Conservation (phyloP, 2,888 invertebrate genomes). For the Megalurothrips usitatus region DNA sequence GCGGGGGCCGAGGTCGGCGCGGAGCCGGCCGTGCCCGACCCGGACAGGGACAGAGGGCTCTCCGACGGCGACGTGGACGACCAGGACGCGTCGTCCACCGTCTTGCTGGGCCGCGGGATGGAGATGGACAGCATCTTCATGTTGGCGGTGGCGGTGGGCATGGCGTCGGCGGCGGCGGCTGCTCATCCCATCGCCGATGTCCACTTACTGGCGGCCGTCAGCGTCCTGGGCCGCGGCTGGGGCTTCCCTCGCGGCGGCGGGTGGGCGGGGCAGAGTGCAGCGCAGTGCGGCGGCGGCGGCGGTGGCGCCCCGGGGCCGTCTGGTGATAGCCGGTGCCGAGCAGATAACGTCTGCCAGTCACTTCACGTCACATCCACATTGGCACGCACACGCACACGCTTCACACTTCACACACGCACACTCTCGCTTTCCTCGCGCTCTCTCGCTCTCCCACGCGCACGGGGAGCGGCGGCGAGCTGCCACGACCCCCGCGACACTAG, state of each 20-base stretch:
- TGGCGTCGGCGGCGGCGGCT: not conserved
- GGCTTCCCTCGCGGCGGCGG: not conserved
- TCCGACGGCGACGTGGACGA: constrained; percentile 9
- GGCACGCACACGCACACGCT: not conserved
- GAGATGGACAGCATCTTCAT: constrained; percentile 22
- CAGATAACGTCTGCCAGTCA: not conserved
- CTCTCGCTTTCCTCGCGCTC: not conserved
- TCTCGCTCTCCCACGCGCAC: not conserved
- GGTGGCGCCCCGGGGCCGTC: too few species aligned
- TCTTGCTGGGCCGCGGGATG: constrained; percentile 15
- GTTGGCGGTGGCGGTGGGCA: constrained; percentile 20
- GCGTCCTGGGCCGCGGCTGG: too few species aligned
- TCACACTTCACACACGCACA: not conserved
- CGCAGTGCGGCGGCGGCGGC: too few species aligned
- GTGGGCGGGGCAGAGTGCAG: not conserved
- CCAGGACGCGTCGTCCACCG: constrained; percentile 8
- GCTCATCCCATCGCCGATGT: not conserved
- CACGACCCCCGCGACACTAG: not conserved
- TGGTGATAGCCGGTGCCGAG: not conserved
- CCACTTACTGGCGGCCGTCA: too few species aligned
- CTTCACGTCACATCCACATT: not conserved
- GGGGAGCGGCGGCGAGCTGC: not conserved
- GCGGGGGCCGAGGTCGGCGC: not conserved
- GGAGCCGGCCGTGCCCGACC: not conserved
- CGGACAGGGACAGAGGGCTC: not conserved